Percentiles rank a stretch among this genome's conserved stretches.
phyloP scores from a whole-genome alignment of 2,113 vertebrate genomes.

The Corythornis cristatus region DNA sequence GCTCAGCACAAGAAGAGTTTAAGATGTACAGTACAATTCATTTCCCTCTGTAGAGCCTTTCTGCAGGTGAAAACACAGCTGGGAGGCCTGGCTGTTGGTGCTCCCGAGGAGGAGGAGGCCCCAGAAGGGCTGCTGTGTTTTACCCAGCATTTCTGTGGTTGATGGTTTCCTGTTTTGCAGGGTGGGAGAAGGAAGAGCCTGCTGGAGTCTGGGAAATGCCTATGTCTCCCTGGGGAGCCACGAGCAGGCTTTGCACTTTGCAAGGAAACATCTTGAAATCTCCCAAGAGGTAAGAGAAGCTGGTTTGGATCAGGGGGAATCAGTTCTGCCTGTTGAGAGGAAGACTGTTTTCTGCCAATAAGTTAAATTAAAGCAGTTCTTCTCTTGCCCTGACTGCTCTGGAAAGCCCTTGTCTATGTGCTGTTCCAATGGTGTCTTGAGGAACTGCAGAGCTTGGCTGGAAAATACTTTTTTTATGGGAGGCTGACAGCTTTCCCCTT shows the following conservation, averaged over 20 bases:
- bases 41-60: background rate
- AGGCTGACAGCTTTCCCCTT: background rate
- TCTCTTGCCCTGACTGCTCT: background rate
- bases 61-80: background rate
- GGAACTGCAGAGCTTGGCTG: background rate
- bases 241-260: slow-evolving; percentile 89
- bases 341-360: background rate
- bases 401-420: background rate
- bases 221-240: slow-evolving; percentile 91
- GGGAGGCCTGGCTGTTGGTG: background rate
- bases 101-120: background rate
- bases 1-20: background rate
- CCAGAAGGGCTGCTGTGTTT: background rate
- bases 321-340: background rate
- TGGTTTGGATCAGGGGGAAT: background rate
- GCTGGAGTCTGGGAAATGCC: slow-evolving; percentile 96
- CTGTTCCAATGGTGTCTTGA: background rate
- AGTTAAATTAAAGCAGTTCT: background rate
- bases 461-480: background rate
- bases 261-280: slow-evolving; percentile 92
- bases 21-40: accelerated
- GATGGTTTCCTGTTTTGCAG: slow-evolving; percentile 73
- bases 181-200: slow-evolving; percentile 95
- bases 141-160: slow-evolving; percentile 29
- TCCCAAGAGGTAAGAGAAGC: slow-evolving; percentile 88